These are phyloP conservation scores for Motacilla tschutschensis DNA, from an alignment of 2,113 vertebrate species.

Conservation along the genomic window DNA sequence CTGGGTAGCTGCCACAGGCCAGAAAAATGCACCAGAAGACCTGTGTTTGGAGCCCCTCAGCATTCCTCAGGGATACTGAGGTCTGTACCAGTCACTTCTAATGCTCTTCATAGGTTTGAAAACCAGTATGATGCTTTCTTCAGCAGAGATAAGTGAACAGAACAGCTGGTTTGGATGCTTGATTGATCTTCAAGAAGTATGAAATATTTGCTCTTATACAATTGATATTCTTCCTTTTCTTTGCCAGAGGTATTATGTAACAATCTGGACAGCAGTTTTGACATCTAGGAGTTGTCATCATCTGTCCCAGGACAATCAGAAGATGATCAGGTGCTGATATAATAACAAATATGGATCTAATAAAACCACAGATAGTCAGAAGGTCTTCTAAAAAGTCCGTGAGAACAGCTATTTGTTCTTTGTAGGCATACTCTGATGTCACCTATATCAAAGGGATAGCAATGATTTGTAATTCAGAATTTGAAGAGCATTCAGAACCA, in stretches of 20 bases:
- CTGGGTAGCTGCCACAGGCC: neutral
- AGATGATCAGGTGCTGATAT: neutral
- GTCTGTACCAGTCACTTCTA: neutral
- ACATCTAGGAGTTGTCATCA: neutral
- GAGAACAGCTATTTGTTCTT: neutral
- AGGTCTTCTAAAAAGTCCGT: neutral
- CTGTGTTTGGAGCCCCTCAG: neutral
- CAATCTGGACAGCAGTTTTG: neutral
- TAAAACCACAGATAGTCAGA: neutral
- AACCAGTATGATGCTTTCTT: neutral
- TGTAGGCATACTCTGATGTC: neutral
- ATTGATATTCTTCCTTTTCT: neutral
- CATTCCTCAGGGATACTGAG: neutral
- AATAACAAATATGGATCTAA: neutral
- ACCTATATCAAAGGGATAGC: neutral
- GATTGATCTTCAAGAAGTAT: neutral
- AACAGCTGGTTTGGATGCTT: neutral
- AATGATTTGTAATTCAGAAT: neutral
- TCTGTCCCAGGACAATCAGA: neutral
- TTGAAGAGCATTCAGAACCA: neutral
- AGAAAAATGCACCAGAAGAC: neutral
- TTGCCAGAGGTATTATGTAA: neutral
- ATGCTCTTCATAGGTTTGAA: neutral
- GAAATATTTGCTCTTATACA: neutral
- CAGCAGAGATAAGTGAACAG: neutral